Percentiles rank a stretch among this genome's conserved stretches.
These are phyloP conservation scores for Pelecanus crispus DNA, from an alignment of 2,113 vertebrate species.

Conservation along the genomic window DNA sequence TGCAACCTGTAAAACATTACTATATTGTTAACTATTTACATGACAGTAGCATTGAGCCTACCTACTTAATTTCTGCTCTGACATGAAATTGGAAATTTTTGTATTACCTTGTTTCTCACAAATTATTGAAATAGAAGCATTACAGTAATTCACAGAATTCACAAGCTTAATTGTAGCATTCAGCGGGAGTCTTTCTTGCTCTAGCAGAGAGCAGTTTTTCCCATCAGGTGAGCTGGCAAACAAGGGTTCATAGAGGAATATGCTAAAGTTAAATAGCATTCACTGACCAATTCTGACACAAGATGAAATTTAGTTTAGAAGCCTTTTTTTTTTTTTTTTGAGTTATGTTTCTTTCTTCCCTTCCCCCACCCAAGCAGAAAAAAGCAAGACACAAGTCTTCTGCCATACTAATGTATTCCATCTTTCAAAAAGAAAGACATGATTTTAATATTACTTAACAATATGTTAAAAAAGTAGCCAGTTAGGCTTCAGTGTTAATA, in stretches of 20 bases:
- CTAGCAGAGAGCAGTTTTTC: neutral
- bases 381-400: slow-evolving; percentile 80
- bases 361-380: slow-evolving; percentile 56
- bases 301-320: neutral
- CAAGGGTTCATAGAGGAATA: neutral
- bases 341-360: neutral
- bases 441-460: slow-evolving; percentile 99
- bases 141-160: neutral
- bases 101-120: neutral
- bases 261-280: neutral
- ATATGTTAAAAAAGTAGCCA: slow-evolving; percentile 99
- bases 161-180: neutral
- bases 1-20: neutral
- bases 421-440: slow-evolving; percentile 99
- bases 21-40: neutral
- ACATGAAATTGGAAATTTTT: neutral
- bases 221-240: neutral
- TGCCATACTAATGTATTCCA: slow-evolving; percentile 99
- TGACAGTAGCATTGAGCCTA: neutral
- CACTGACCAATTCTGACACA: neutral
- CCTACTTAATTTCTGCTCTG: neutral
- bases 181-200: neutral
- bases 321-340: neutral
- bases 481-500: slow-evolving; percentile 99
- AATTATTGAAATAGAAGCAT: neutral